Evolutionary conservation across 2,888 invertebrate species (phyloP).

Genomic region (Macrostomum cliftonense): DNA sequence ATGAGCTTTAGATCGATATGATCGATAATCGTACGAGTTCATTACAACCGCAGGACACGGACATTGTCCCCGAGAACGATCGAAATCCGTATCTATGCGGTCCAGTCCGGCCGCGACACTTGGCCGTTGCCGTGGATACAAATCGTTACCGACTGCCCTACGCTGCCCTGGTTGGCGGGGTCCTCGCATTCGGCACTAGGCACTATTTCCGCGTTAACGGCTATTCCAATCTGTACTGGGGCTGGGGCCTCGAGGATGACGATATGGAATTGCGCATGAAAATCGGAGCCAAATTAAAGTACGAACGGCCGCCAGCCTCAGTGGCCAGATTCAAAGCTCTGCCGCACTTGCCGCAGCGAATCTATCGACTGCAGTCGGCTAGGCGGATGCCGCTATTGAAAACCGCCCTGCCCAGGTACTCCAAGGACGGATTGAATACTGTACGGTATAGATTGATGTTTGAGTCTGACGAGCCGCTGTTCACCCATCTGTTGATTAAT

Average conservation of each 20-base stretch:
- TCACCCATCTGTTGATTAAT: too few relatives aligned
- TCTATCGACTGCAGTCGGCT: slow-evolving; percentile 1
- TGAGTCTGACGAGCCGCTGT: too few relatives aligned
- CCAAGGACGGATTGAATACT: slow-evolving; percentile 1
- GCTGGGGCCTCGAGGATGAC: slow-evolving; percentile 8
- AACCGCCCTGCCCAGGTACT: neutral
- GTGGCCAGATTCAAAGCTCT: slow-evolving; percentile 2
- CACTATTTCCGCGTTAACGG: slow-evolving; percentile 4
- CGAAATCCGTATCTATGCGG: slow-evolving; percentile 1
- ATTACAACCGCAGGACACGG: neutral
- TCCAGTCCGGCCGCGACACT: neutral
- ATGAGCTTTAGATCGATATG: too few relatives aligned
- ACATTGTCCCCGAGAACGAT: slow-evolving; percentile 3
- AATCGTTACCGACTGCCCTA: slow-evolving; percentile 6
- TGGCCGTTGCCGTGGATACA: slow-evolving; percentile 4
- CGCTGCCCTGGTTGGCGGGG: slow-evolving; percentile 1
- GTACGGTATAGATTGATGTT: slow-evolving; percentile 2
- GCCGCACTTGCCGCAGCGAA: neutral
- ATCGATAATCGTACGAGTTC: too few relatives aligned
- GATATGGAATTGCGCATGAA: slow-evolving; percentile 6
- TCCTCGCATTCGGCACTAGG: slow-evolving; percentile 3
- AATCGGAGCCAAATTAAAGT: neutral
- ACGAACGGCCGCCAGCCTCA: neutral
- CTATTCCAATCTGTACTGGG: slow-evolving; percentile 8
- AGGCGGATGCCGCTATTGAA: slow-evolving; percentile 2